Base-by-base conservation (phyloP, 2,797 vertebrate species). In the Sardinella longiceps region DNA sequence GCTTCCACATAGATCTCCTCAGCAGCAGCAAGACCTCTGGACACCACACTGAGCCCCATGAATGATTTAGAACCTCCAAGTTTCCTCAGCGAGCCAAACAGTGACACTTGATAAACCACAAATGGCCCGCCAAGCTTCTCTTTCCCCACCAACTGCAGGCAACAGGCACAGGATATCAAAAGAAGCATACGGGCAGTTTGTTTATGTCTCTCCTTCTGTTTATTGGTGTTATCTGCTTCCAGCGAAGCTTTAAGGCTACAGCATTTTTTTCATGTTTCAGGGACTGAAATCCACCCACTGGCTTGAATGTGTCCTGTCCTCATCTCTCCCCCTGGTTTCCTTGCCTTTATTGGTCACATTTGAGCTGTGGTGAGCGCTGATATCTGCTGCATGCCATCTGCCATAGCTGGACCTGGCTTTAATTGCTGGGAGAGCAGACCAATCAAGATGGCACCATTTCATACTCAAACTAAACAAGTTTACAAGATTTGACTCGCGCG, bases 341-440 rank as follows among this genome's bases (percentile, higher is more conserved):
- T 48, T 48, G 43, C 70, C 70, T 77, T 77, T 43, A 77, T 77
- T 77, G 70, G 70, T 39, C 70, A 77, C 70, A 77, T 77, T 77
- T 43, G 56, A 25, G 56, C 23, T 77, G 37, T 20, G 23, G 70
- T 77, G 37, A 37, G 11, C 30, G 4, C 14, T 20, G 30, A 74
- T 74, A 74, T 74, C 66, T 74, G 33, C 66, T 33, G 66, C n/a
- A 43, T 18, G 18, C 33, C 70, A 77, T 77, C 70, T 39, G 37
- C 37, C 70, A 20, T 33, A 9, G 43, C 37, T 77, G 37, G 70
- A 11, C 70, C 33, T 77, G 18, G 20, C 18, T 77, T 39, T 77
- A 39, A 23, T 23, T 9, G 14, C 70, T 77, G 33, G 20, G 15
- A 20, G 37, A 20, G 37, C 37, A 43, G 70, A 39, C 15, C 9